Percentiles rank a stretch among this genome's conserved stretches.
Conservation (phyloP, 2,113 vertebrate genomes). For the Macrotus californicus region DNA sequence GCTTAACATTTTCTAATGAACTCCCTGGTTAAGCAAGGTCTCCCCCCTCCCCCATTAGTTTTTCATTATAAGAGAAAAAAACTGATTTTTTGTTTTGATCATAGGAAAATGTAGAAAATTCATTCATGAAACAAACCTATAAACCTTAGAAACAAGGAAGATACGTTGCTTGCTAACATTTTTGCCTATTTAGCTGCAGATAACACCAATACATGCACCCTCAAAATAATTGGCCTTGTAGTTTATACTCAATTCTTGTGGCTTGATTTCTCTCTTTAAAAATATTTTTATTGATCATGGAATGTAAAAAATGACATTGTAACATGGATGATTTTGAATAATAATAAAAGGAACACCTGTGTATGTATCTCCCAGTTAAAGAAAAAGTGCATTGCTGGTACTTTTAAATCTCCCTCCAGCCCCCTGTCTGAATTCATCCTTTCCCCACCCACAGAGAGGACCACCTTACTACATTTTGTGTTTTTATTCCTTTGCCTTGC, state of each 20-base stretch:
- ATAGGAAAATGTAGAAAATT: background rate
- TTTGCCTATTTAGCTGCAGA: background rate
- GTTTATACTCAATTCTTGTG: background rate
- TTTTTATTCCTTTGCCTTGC: background rate
- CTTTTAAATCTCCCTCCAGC: background rate
- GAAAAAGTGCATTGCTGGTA: background rate
- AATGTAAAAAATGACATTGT: background rate
- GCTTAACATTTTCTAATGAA: background rate
- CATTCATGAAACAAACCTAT: background rate
- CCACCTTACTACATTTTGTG: background rate
- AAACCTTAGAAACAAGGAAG: background rate
- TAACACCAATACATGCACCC: background rate
- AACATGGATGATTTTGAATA: background rate
- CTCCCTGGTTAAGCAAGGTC: background rate
- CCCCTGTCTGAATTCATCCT: background rate
- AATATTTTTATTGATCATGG: background rate
- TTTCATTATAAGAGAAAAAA: background rate
- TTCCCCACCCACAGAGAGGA: background rate
- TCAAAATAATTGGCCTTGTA: background rate
- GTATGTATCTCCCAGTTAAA: background rate
- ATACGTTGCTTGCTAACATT: background rate
- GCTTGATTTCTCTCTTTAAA: slow-evolving; percentile 13
- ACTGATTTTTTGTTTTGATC: background rate
- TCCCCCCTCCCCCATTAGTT: background rate
- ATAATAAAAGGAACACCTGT: background rate